A percentile compares a stretch with the other conserved stretches of the same genome.
phyloP scores from a whole-genome alignment of 2,113 vertebrate species.

The Protobothrops flavoviridis region DNA sequence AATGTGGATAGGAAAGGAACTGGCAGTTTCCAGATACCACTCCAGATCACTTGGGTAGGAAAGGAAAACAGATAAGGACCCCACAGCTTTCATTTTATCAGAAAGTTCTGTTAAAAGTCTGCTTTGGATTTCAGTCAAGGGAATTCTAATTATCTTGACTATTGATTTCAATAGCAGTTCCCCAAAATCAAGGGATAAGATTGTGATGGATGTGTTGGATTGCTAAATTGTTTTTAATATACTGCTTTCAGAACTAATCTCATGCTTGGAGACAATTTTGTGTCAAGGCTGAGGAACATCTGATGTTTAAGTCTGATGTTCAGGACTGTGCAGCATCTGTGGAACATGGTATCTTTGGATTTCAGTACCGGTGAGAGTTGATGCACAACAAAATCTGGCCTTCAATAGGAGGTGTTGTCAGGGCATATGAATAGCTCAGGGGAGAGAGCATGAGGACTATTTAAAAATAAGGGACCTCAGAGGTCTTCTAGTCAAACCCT shows the following conservation, averaged over 20 bases:
- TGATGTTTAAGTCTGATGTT: not conserved
- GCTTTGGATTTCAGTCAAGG: conserved; percentile 45
- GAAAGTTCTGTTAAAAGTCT: conserved; percentile 6
- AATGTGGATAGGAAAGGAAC: conserved; percentile 56
- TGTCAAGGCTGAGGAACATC: not conserved
- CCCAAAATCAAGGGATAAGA: not conserved
- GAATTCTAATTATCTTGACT: conserved; percentile 37
- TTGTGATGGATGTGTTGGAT: not conserved
- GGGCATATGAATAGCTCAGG: conserved; percentile 6
- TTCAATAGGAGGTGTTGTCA: not conserved
- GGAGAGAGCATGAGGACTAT: conserved; percentile 20
- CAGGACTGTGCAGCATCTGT: not conserved
- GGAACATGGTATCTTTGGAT: conserved; percentile 4
- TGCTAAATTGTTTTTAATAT: not conserved
- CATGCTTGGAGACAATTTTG: not conserved
- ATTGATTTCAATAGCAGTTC: conserved; percentile 31
- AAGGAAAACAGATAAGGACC: conserved; percentile 27
- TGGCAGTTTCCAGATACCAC: conserved; percentile 50
- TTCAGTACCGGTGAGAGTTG: not conserved
- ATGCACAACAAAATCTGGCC: not conserved
- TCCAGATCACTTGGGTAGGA: conserved; percentile 49
- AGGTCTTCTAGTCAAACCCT: no score
- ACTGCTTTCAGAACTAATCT: not conserved
- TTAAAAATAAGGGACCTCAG: not conserved
- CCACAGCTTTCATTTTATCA: conserved; percentile 24